Conservation (phyloP, 2,888 invertebrate genomes). For the Oligia latruncula region DNA sequence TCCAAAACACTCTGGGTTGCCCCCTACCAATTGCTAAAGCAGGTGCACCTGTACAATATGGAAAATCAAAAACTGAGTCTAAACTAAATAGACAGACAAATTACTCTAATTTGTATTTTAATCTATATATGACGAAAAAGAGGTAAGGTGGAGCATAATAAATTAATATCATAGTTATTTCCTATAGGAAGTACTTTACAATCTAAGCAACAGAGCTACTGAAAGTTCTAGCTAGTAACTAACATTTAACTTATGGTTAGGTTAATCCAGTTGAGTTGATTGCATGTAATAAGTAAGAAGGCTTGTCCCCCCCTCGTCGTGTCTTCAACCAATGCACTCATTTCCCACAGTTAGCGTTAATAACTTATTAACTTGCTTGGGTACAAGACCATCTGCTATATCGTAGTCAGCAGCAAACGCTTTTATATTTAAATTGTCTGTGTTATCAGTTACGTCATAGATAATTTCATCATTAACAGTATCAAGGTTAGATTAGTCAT, state of each 20-base stretch:
- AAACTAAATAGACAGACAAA: background rate
- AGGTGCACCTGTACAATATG: background rate
- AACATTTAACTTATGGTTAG: background rate
- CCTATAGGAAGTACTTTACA: background rate
- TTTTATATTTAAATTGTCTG: constrained; percentile 16
- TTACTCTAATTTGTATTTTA: background rate
- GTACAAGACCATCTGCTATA: constrained; percentile 19
- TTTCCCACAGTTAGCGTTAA: constrained; percentile 17
- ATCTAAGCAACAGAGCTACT: background rate
- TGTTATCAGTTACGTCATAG: constrained; percentile 38
- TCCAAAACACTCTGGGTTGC: background rate
- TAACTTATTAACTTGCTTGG: constrained; percentile 8
- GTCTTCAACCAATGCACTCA: background rate
- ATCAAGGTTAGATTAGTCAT: constrained; percentile 41
- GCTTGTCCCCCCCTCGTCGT: background rate
- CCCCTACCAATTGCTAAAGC: background rate
- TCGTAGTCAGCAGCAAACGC: background rate
- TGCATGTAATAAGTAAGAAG: constrained; percentile 1
- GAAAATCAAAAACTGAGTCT: background rate
- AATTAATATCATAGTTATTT: background rate
- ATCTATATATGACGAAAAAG: background rate
- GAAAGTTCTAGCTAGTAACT: background rate
- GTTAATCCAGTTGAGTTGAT: background rate
- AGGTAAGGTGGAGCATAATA: background rate
- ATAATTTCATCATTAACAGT: constrained; percentile 40